phyloP scores from a whole-genome alignment of 2,113 vertebrate genomes.

The Sinocyclocheilus anophthalmus region DNA sequence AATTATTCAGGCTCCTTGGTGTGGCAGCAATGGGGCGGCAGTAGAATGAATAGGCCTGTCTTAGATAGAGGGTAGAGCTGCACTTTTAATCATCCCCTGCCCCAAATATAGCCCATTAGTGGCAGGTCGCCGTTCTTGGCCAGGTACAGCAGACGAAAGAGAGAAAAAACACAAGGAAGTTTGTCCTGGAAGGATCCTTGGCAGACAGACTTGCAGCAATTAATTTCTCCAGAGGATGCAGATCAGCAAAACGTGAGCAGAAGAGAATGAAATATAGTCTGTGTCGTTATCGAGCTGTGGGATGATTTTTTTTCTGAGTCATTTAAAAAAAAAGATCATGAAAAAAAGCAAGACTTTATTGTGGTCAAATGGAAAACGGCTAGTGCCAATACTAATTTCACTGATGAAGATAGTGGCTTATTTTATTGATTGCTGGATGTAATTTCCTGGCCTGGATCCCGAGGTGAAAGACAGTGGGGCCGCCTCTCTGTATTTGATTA shows the following conservation, averaged over 20 bases:
- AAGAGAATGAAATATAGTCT: slow-evolving; percentile 60
- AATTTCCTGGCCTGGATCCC: slow-evolving; percentile 48
- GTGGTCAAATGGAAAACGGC: slow-evolving; percentile 69
- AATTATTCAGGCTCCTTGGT: slow-evolving; percentile 78
- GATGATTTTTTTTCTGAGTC: slow-evolving; percentile 25
- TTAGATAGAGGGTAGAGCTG: slow-evolving; percentile 74
- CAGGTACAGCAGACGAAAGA: slow-evolving; percentile 53
- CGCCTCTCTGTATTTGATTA: slow-evolving; percentile 66
- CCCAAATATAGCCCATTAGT: slow-evolving; percentile 76
- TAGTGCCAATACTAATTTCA: slow-evolving; percentile 75
- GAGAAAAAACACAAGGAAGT: slow-evolving; percentile 37
- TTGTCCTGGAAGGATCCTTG: slow-evolving; percentile 49
- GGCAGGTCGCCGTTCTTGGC: slow-evolving; percentile 54
- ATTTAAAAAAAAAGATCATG: slow-evolving; percentile 60
- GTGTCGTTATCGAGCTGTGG: slow-evolving; percentile 50
- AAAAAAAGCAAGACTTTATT: slow-evolving; percentile 67
- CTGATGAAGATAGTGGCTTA: slow-evolving; percentile 69
- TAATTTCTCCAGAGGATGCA: slow-evolving; percentile 54
- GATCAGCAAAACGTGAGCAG: slow-evolving; percentile 48
- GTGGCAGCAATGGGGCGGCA: slow-evolving; percentile 72
- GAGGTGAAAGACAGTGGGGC: slow-evolving; percentile 63
- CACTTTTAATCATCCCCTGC: slow-evolving; percentile 78
- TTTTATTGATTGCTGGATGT: slow-evolving; percentile 70
- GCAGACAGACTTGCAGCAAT: slow-evolving; percentile 42
- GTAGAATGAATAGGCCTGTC: slow-evolving; percentile 81